A percentile compares a stretch with the other conserved stretches of the same genome.
These are phyloP conservation scores for Eupithecia subumbrata DNA, from an alignment of 2,888 invertebrate species.

Conservation along the genomic window DNA sequence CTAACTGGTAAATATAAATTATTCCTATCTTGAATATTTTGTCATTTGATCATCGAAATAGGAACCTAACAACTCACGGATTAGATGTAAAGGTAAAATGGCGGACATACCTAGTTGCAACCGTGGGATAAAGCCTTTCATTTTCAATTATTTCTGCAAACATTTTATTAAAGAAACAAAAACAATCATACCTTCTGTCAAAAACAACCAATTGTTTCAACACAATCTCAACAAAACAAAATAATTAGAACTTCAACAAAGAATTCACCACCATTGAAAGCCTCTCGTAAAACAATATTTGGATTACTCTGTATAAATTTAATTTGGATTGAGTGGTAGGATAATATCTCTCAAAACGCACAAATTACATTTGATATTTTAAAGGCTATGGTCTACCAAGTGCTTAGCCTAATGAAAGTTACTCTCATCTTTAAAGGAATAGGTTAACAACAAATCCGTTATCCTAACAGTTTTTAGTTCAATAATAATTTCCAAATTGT, in stretches of 20 bases:
- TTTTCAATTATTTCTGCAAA: background rate
- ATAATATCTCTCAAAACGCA: slow-evolving; percentile 2
- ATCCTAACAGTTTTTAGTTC: background rate
- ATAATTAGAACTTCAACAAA: background rate
- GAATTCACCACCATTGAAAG: slow-evolving; percentile 10
- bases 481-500: background rate
- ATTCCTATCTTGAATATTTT: background rate
- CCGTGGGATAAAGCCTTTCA: background rate
- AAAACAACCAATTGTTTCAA: slow-evolving; percentile 5
- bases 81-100: background rate
- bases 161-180: background rate
- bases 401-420: background rate
- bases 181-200: background rate
- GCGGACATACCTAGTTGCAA: background rate
- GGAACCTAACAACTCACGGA: background rate
- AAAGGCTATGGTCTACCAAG: background rate
- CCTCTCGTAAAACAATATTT: slow-evolving; percentile 9
- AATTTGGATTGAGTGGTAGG: background rate
- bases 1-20: background rate
- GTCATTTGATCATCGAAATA: background rate
- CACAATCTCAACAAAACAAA: background rate
- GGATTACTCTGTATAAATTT: slow-evolving; percentile 2
- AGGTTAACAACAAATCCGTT: background rate
- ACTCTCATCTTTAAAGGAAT: background rate
- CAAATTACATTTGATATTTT: background rate